Percentiles rank a stretch among this genome's conserved stretches.
phyloP scores from a whole-genome alignment of 2,888 invertebrate genomes.

The Argyra leucocephala region DNA sequence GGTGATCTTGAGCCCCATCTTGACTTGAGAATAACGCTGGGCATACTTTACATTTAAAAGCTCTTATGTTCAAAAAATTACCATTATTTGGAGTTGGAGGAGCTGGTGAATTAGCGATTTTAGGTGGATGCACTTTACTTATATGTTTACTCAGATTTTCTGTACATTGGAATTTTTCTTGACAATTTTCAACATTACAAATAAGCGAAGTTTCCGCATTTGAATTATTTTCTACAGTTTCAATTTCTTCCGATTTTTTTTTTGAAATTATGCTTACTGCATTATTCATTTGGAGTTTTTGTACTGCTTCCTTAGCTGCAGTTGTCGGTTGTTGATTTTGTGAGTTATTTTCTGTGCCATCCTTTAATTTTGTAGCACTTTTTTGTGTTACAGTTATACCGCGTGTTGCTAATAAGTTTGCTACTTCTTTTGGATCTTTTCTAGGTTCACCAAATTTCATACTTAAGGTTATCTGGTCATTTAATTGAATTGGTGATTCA shows the following conservation, averaged over 20 bases:
- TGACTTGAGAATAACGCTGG: constrained; percentile 62
- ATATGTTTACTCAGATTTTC: constrained; percentile 46
- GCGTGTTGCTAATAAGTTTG: constrained; percentile 64
- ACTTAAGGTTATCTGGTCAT: constrained; percentile 64
- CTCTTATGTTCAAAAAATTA: constrained; percentile 15
- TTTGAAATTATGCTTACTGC: constrained; percentile 54
- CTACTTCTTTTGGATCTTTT: constrained; percentile 64
- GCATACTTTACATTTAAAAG: constrained; percentile 58
- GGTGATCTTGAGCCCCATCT: constrained; percentile 50
- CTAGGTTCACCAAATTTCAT: constrained; percentile 48
- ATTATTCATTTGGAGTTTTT: constrained; percentile 47
- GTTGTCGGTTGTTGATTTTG: constrained; percentile 32
- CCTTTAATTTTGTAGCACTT: constrained; percentile 44
- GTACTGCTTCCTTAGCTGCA: constrained; percentile 43
- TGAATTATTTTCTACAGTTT: constrained; percentile 39
- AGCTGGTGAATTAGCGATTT: constrained; percentile 12
- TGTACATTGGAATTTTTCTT: constrained; percentile 44
- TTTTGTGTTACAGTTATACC: constrained; percentile 62
- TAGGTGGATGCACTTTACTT: constrained; percentile 23
- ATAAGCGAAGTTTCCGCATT: constrained; percentile 28
- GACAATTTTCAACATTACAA: constrained; percentile 41
- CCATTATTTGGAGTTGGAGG: constrained; percentile 18
- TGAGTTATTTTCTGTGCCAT: constrained; percentile 44
- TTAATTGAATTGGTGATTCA: constrained; percentile 50
- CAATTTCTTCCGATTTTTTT: constrained; percentile 34